Evolutionary conservation across 35 echinoderm and acorn worm genomes (phyloP).

Genomic region (Lytechinus variegatus): DNA sequence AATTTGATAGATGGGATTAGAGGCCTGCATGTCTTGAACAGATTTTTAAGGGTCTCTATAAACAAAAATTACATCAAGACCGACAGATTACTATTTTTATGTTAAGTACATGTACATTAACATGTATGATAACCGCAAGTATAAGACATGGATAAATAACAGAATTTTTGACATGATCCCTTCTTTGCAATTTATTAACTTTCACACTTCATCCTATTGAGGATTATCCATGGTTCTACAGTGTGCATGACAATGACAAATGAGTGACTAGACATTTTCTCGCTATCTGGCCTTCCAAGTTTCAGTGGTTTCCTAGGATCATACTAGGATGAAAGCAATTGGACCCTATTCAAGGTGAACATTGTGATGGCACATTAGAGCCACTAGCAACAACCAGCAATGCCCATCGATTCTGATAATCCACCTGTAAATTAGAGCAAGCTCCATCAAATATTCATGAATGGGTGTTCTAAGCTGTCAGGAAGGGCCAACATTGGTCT

Average conservation of each 20-base stretch:
- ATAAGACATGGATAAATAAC: too few species aligned
- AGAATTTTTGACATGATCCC: too few species aligned
- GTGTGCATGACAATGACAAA: background rate
- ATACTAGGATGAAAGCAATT: background rate
- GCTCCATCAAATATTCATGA: slow-evolving; percentile 40
- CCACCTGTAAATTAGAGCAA: slow-evolving; percentile 41
- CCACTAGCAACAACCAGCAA: background rate
- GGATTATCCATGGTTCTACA: too few species aligned
- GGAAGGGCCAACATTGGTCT: slow-evolving; percentile 21
- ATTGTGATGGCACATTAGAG: background rate
- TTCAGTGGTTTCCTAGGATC: background rate
- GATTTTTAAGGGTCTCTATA: too few species aligned
- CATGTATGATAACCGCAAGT: background rate
- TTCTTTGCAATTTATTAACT: too few species aligned
- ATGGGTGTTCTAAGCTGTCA: background rate
- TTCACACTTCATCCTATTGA: too few species aligned
- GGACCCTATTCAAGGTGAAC: background rate
- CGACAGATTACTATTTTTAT: too few species aligned
- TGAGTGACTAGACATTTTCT: background rate
- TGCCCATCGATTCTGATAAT: background rate
- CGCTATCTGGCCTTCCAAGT: background rate
- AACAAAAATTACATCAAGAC: too few species aligned
- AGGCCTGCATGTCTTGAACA: too few species aligned
- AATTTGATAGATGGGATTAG: too few species aligned
- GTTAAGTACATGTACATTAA: background rate